A percentile compares a stretch with the other conserved stretches of the same genome.
These are phyloP conservation scores for Caerostris extrusa DNA, from an alignment of 1,140 invertebrate species.

Conservation along the genomic window DNA sequence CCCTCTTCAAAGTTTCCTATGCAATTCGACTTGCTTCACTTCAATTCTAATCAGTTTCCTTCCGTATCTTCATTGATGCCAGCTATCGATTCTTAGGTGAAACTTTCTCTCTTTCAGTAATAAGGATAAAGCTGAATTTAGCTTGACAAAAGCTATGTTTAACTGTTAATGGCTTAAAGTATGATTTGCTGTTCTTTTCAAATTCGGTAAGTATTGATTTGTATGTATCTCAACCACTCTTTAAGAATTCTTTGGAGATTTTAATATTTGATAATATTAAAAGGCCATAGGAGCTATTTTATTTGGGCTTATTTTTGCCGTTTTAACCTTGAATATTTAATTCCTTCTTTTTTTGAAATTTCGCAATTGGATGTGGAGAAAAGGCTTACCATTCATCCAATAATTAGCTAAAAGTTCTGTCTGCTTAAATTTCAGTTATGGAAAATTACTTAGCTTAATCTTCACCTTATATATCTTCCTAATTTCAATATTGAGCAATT, in stretches of 20 bases:
- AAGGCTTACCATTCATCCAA: background rate
- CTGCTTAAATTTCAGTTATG: background rate
- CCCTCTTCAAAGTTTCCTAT: background rate
- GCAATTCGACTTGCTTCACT: constrained; percentile 27
- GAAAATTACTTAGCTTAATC: background rate
- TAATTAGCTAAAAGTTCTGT: background rate
- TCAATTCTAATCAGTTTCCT: background rate
- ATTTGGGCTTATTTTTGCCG: background rate
- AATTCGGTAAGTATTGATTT: constrained; percentile 32
- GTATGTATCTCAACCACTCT: too few species aligned
- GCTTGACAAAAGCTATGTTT: background rate
- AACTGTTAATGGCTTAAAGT: constrained; percentile 48
- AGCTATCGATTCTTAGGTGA: background rate
- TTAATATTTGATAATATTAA: background rate
- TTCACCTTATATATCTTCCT: too few species aligned
- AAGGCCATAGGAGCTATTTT: background rate
- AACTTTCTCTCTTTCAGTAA: background rate
- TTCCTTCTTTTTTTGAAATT: background rate
- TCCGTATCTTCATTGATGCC: constrained; percentile 1
- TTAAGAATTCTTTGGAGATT: background rate
- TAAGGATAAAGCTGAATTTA: background rate
- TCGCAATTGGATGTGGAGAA: too few species aligned
- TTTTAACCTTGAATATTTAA: background rate
- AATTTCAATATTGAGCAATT: too few species aligned
- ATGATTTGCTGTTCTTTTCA: constrained; percentile 7